A percentile compares a stretch with the other conserved stretches of the same genome.
phyloP scores from a whole-genome alignment of 2,888 invertebrate genomes.

The Latheticus oryzae region DNA sequence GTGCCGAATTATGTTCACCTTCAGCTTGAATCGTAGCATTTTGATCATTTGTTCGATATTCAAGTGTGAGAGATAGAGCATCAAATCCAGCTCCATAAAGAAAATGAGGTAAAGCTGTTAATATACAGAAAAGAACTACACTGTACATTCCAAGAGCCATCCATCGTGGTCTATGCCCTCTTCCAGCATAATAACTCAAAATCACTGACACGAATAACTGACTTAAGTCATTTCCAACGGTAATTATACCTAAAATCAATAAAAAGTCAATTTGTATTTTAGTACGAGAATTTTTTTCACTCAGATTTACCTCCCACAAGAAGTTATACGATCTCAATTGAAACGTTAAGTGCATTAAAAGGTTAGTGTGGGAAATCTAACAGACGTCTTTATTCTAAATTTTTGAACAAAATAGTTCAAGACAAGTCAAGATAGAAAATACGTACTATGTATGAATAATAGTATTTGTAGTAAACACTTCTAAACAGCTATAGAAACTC shows the following conservation, averaged over 20 bases:
- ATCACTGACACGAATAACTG: slow-evolving; percentile 75
- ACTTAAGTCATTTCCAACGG: slow-evolving; percentile 80
- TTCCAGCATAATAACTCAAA: slow-evolving; percentile 77
- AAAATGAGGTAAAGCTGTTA: slow-evolving; percentile 76
- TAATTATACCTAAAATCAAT: slow-evolving; percentile 78
- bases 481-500: slow-evolving; percentile 45
- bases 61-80: slow-evolving; percentile 72
- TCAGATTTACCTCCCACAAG: slow-evolving; percentile 16
- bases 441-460: too few species aligned
- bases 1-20: slow-evolving; percentile 68
- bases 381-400: slow-evolving; percentile 21
- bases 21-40: slow-evolving; percentile 66
- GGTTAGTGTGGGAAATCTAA: slow-evolving; percentile 26
- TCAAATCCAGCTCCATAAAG: slow-evolving; percentile 77
- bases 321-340: slow-evolving; percentile 20
- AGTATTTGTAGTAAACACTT: slow-evolving; percentile 5
- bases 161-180: slow-evolving; percentile 79
- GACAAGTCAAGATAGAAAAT: too few species aligned
- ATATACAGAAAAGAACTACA: slow-evolving; percentile 74
- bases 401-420: too few species aligned
- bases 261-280: too few species aligned
- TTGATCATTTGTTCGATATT: slow-evolving; percentile 67
- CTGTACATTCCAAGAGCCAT: slow-evolving; percentile 73
- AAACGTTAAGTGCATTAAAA: slow-evolving; percentile 27
- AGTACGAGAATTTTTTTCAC: too few species aligned